Conservation (phyloP, 2,888 invertebrate genomes). For the Megalurothrips usitatus region DNA sequence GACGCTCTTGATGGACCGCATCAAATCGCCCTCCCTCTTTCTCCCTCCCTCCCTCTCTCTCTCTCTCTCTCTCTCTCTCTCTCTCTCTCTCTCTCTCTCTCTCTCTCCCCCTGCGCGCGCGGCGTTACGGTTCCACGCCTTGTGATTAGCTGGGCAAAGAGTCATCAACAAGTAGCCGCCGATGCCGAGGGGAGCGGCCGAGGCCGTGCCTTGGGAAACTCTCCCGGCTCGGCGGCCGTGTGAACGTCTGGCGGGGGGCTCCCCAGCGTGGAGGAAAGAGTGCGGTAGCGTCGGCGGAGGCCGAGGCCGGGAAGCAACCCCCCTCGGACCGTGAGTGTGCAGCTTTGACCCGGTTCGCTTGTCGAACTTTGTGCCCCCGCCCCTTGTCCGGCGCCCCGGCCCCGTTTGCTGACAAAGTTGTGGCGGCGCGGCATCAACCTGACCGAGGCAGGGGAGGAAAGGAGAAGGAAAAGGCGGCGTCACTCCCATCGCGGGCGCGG, state of each 20-base stretch:
- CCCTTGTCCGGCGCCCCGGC: no score
- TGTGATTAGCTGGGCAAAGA: no score
- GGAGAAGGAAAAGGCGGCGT: not conserved
- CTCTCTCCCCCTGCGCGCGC: conserved; percentile 29
- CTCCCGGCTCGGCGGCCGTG: not conserved
- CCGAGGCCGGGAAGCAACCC: no score
- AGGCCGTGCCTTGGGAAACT: not conserved
- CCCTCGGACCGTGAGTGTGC: no score
- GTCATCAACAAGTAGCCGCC: conserved; percentile 23
- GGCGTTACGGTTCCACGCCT: no score
- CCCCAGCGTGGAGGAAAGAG: not conserved
- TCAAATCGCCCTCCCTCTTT: conserved; percentile 13
- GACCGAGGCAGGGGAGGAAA: not conserved
- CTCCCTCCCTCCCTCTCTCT: conserved; percentile 35
- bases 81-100: conserved; percentile 33
- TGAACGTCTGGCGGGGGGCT: not conserved
- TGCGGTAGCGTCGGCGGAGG: not conserved
- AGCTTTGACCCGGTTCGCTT: no score
- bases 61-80: conserved; percentile 29
- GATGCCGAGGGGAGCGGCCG: not conserved
- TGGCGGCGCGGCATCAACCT: no score
- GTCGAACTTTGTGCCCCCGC: no score
- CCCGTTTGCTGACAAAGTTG: no score
- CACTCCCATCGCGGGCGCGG: no score
- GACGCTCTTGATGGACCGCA: no score